Conservation (phyloP, 2,888 invertebrate genomes). For the Meloe dianella region DNA sequence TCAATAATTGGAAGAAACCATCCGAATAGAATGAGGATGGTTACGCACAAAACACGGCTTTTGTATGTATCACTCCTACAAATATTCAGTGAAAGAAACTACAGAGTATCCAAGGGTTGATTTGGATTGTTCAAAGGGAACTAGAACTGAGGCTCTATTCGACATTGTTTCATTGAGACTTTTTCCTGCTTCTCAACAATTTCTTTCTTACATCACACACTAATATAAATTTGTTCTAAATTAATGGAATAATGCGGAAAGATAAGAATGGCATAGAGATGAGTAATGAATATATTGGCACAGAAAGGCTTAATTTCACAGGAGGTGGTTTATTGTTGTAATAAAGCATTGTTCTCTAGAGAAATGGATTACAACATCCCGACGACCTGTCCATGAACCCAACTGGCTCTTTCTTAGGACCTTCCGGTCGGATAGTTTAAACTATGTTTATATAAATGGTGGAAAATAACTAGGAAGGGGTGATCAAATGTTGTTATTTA, state of each 20-base stretch:
- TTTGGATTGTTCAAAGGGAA: background rate
- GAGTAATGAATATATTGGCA: constrained; percentile 59
- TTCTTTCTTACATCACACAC: no score
- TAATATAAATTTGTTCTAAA: constrained; percentile 13
- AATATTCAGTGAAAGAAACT: background rate
- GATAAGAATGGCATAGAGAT: constrained; percentile 51
- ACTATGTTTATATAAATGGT: constrained; percentile 7
- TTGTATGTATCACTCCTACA: background rate
- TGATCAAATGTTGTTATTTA: background rate
- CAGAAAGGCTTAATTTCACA: constrained; percentile 60
- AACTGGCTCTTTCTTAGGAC: constrained; percentile 48
- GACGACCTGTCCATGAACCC: constrained; percentile 50
- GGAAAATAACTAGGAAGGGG: background rate
- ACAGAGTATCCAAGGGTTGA: background rate
- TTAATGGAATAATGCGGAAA: constrained; percentile 39
- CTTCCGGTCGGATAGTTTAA: constrained; percentile 38
- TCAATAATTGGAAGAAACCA: background rate
- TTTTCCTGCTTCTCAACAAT: background rate
- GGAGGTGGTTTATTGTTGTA: constrained; percentile 57
- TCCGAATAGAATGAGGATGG: background rate
- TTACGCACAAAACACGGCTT: background rate
- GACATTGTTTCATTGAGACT: no score
- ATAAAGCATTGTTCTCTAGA: constrained; percentile 60
- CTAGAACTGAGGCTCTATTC: background rate
- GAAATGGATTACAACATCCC: constrained; percentile 54